These are phyloP conservation scores for Limosa lapponica DNA, from an alignment of 2,797 vertebrate genomes.

Conservation along the genomic window DNA sequence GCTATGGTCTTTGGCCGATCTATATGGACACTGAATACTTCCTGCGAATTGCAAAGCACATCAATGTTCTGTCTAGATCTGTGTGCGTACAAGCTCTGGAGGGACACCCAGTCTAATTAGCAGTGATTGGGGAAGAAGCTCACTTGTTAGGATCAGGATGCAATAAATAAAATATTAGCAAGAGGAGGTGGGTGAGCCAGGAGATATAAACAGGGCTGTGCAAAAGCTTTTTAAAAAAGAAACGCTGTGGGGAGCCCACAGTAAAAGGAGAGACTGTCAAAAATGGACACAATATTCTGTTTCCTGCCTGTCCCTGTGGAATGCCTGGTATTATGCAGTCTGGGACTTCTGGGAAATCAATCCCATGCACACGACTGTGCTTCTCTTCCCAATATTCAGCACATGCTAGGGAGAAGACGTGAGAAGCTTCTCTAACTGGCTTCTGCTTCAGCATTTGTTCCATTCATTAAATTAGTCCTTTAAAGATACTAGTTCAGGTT, in stretches of 20 bases:
- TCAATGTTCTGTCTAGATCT: background rate
- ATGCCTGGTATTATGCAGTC: background rate
- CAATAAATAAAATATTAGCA: conserved; percentile 59
- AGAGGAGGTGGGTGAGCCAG: background rate
- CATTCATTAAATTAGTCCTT: background rate
- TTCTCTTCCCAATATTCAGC: background rate
- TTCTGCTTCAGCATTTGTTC: background rate
- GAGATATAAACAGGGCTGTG: background rate
- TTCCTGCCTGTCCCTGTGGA: conserved; percentile 27
- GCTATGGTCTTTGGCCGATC: background rate
- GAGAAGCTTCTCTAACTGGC: background rate
- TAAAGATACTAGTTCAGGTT: background rate
- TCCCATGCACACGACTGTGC: background rate
- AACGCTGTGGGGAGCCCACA: background rate
- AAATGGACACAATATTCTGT: background rate
- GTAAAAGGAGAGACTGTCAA: background rate
- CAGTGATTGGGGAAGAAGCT: background rate
- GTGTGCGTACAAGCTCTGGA: background rate
- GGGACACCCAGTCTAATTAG: conserved; percentile 7
- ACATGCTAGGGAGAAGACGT: background rate
- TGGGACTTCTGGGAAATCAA: conserved; percentile 49
- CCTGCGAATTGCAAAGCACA: background rate
- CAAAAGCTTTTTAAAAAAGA: background rate
- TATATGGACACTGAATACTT: rapidly evolving
- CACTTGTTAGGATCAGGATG: background rate